Evolutionary conservation across 2,888 invertebrate genomes (phyloP).

Genomic region (Microctonus aethiopoides): DNA sequence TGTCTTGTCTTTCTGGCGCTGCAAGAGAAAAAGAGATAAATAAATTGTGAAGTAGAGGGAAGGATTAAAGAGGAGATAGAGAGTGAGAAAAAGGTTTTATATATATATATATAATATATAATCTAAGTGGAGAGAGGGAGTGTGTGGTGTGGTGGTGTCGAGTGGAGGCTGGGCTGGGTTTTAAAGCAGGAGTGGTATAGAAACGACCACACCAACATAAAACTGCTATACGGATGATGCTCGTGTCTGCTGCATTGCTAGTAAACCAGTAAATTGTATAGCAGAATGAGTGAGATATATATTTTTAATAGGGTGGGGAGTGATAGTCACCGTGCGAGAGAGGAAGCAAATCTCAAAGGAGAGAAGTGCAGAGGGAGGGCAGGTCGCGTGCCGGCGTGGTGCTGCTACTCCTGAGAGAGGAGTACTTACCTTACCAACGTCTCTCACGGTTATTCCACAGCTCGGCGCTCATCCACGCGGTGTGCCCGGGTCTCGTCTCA

Average conservation of each 20-base stretch:
- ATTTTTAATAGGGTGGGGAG: slow-evolving; percentile 10
- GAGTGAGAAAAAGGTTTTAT: not conserved
- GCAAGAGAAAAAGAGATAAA: not conserved
- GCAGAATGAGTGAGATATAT: slow-evolving; percentile 35
- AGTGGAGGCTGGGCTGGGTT: slow-evolving; percentile 32
- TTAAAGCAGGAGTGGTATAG: slow-evolving; percentile 29
- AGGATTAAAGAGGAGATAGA: slow-evolving; percentile 20
- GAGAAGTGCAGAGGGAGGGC: slow-evolving; percentile 50
- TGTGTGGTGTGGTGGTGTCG: slow-evolving; percentile 28
- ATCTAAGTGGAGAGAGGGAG: not conserved
- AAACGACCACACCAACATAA: slow-evolving; percentile 28
- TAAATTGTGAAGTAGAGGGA: slow-evolving; percentile 3
- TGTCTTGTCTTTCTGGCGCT: slow-evolving; percentile 11
- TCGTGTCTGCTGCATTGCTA: not conserved
- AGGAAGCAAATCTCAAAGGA: slow-evolving; percentile 41
- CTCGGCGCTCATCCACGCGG: slow-evolving; percentile 45
- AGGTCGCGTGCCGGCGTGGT: slow-evolving; percentile 66
- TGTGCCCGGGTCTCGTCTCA: slow-evolving; percentile 23
- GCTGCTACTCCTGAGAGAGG: slow-evolving; percentile 54
- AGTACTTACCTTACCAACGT: slow-evolving; percentile 58
- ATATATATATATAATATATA: not conserved
- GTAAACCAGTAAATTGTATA: slow-evolving; percentile 9
- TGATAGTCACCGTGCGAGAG: slow-evolving; percentile 35
- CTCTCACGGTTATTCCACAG: slow-evolving; percentile 58
- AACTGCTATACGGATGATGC: slow-evolving; percentile 2